Evolutionary conservation across 2,113 vertebrate species (phyloP).

Genomic region (human (Homo sapiens)): GRCh38 chr1:28407501-28408000

Average conservation of each 20-base stretch:
- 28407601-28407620: background rate
- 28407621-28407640: background rate
- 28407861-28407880: no score
- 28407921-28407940: no score
- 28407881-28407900: no score
- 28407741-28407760: background rate
- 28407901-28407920: no score
- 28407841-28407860: no score
- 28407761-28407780: background rate
- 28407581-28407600: background rate
- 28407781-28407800: background rate
- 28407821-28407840: background rate
- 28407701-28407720: background rate
- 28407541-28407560: background rate
- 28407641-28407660: conserved; percentile 1
- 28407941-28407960: no score
- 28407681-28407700: background rate
- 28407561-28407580: background rate
- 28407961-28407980: no score
- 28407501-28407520: background rate
- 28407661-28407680: background rate
- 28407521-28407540: conserved; percentile 6
- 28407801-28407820: conserved; percentile 36
- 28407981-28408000: no score
- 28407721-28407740: background rate